Evolutionary conservation across 1,140 invertebrate species (phyloP).

Genomic region (Lordiphosa clarofinis): DNA sequence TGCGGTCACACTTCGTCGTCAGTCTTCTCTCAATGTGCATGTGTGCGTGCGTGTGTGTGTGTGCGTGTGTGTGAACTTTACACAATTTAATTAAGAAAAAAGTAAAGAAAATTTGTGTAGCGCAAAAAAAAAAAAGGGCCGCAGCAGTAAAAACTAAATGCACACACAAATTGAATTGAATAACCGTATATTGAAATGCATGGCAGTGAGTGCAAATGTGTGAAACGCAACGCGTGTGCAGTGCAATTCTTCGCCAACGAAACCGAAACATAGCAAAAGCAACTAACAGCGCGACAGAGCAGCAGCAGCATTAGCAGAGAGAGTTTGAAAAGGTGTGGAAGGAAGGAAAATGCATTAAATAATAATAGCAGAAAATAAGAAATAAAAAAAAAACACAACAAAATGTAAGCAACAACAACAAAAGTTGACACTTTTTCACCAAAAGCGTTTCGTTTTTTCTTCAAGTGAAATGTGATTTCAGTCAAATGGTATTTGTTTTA

Average conservation of each 20-base stretch:
- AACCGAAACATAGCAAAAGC: conserved; percentile 18
- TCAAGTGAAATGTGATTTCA: conserved; percentile 7
- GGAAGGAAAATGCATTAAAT: conserved; percentile 38
- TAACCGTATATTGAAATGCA: conserved; percentile 33
- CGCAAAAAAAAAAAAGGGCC: conserved; percentile 14
- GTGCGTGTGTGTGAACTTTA: conserved; percentile 18
- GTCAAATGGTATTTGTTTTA: conserved; percentile 9
- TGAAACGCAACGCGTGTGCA: conserved; percentile 55
- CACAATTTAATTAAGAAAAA: conserved; percentile 57
- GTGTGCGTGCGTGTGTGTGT: conserved; percentile 1
- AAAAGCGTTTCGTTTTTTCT: too few species aligned
- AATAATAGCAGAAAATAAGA: conserved; percentile 25
- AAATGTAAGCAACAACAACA: conserved; percentile 53
- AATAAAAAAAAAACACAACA: conserved; percentile 20
- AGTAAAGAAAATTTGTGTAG: conserved; percentile 47
- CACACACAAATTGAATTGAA: conserved; percentile 16
- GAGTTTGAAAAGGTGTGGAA: conserved; percentile 33
- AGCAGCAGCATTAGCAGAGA: too few species aligned
- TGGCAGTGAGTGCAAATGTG: conserved; percentile 28
- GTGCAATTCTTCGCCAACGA: conserved; percentile 21
- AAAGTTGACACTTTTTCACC: conserved; percentile 28
- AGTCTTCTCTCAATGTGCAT: neutral
- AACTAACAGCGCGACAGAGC: conserved; percentile 39
- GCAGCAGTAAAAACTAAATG: conserved; percentile 4
- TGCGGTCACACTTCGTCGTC: neutral